Conservation (phyloP, 2,113 vertebrate genomes). For the Laticauda laticaudata region DNA sequence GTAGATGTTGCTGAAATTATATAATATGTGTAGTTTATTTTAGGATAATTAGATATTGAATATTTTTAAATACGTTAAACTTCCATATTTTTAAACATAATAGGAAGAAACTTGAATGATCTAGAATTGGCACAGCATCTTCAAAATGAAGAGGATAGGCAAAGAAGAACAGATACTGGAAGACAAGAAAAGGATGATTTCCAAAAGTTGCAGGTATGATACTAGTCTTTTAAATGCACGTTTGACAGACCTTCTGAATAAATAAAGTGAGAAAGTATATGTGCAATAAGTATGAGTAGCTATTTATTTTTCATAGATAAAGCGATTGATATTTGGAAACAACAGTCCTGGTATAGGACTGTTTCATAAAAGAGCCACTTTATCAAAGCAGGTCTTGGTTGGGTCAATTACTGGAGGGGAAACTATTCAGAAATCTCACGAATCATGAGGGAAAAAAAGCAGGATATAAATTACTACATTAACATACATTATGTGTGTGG, state of each 20-base stretch:
- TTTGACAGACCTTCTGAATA: not conserved
- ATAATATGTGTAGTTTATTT: not conserved
- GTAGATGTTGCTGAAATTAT: not conserved
- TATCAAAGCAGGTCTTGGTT: not conserved
- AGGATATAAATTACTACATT: not conserved
- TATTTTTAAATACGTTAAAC: not conserved
- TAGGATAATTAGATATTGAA: not conserved
- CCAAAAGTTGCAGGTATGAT: conserved; percentile 83
- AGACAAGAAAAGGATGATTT: conserved; percentile 80
- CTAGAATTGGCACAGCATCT: conserved; percentile 78
- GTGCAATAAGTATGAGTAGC: not conserved
- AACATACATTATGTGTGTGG: not conserved
- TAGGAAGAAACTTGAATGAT: conserved; percentile 64
- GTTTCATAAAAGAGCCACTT: not conserved
- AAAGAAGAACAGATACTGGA: conserved; percentile 69
- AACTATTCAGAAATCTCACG: not conserved
- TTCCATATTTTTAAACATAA: not conserved
- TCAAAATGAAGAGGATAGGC: conserved; percentile 80
- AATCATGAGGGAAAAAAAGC: not conserved
- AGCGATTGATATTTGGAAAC: not conserved
- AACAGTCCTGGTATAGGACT: not conserved
- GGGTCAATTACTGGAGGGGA: not conserved
- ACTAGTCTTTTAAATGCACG: not conserved
- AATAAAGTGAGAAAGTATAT: not conserved
- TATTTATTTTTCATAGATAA: not conserved